Conservation (phyloP, 2,888 invertebrate genomes). For the Melinaea marsaeus region DNA sequence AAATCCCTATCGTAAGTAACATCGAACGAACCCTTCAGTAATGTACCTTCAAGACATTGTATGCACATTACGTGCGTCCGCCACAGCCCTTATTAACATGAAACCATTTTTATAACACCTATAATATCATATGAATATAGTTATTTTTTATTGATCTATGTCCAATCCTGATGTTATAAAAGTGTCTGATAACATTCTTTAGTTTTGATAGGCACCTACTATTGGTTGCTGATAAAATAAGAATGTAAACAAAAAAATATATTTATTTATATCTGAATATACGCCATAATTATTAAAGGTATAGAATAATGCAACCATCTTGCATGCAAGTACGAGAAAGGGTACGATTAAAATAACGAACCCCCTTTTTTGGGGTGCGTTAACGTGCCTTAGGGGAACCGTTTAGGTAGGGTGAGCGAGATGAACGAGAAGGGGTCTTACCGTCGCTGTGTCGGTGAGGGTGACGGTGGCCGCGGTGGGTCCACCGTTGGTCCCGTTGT, state of each 20-base stretch:
- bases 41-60: too few relatives aligned
- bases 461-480: slow-evolving; percentile 72
- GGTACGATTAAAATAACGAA: slow-evolving; percentile 57
- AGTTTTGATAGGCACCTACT: not conserved
- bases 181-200: not conserved
- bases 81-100: too few relatives aligned
- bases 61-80: too few relatives aligned
- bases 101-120: too few relatives aligned
- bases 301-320: slow-evolving; percentile 9
- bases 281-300: slow-evolving; percentile 20
- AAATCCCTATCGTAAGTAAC: too few relatives aligned
- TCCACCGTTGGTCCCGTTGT: slow-evolving; percentile 57
- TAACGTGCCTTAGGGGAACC: slow-evolving; percentile 66
- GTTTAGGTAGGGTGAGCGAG: slow-evolving; percentile 63
- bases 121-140: too few relatives aligned
- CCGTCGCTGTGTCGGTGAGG: slow-evolving; percentile 75
- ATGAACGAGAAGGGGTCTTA: slow-evolving; percentile 73
- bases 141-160: not conserved
- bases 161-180: not conserved
- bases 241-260: not conserved
- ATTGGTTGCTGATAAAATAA: not conserved
- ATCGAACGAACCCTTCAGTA: too few relatives aligned
- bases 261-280: not conserved
- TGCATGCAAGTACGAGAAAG: slow-evolving; percentile 25
- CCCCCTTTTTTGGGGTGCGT: slow-evolving; percentile 64